These are phyloP conservation scores for Phaetusa simplex DNA, from an alignment of 2,113 vertebrate species.

Conservation along the genomic window DNA sequence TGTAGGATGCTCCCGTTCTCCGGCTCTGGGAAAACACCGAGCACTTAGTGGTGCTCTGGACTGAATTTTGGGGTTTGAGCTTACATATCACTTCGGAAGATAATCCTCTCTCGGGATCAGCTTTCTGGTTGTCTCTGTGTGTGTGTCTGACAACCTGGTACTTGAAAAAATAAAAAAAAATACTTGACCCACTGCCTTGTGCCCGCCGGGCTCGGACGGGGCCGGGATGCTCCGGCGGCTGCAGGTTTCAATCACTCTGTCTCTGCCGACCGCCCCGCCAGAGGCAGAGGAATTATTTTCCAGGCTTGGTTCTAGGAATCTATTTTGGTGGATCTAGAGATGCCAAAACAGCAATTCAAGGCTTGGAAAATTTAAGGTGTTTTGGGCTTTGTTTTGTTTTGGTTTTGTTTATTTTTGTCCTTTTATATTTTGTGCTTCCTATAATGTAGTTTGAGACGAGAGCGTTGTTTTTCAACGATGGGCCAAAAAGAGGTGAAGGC, in stretches of 20 bases:
- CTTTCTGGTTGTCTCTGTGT: neutral
- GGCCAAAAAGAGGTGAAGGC: neutral
- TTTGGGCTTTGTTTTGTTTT: neutral
- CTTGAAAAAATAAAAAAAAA: slow-evolving; percentile 6
- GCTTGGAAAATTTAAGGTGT: neutral
- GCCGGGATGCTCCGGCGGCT: neutral
- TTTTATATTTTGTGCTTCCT: slow-evolving; percentile 16
- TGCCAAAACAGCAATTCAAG: neutral
- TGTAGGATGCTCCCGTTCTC: neutral
- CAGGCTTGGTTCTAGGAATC: neutral
- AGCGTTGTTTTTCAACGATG: fast-evolving
- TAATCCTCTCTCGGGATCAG: neutral
- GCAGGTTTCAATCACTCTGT: neutral
- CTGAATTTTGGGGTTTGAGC: neutral
- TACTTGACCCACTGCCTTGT: slow-evolving; percentile 18
- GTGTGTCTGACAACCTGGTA: slow-evolving; percentile 7
- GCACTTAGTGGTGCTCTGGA: neutral
- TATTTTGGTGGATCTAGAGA: neutral
- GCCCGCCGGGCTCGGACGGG: neutral
- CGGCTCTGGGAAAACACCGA: neutral
- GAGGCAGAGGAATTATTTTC: neutral
- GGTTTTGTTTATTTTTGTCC: neutral
- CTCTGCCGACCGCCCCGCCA: neutral
- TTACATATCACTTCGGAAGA: neutral
- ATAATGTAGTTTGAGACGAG: neutral